A percentile compares a stretch with the other conserved stretches of the same genome.
Conservation (phyloP, 2,797 vertebrate species). For the Squalus acanthias region DNA sequence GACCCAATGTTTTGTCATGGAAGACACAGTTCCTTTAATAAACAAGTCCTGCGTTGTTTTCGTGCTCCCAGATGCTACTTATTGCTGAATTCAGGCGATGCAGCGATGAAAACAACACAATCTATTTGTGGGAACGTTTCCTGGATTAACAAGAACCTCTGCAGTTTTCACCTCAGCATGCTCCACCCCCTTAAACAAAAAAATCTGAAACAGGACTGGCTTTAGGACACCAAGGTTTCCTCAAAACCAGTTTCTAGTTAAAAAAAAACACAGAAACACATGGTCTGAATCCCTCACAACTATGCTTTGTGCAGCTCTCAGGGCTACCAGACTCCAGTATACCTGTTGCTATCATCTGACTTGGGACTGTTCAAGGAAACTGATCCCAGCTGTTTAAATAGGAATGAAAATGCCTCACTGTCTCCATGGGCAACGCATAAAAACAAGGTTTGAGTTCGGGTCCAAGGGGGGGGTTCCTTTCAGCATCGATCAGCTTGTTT, state of each 20-base stretch:
- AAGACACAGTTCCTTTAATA: neutral
- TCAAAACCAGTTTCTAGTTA: neutral
- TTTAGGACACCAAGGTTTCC: neutral
- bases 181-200: neutral
- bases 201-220: neutral
- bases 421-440: neutral
- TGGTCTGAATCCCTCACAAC: neutral
- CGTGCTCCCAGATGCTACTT: neutral
- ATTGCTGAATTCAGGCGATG: neutral
- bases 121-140: neutral
- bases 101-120: neutral
- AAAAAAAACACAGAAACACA: neutral
- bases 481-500: neutral
- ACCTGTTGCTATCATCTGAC: neutral
- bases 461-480: neutral
- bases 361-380: neutral
- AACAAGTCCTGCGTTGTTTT: neutral
- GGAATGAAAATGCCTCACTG: neutral
- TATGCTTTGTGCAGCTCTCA: neutral
- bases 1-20: neutral
- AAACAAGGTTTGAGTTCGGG: neutral
- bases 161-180: neutral
- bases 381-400: slow-evolving; percentile 8
- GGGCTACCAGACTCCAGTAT: neutral
- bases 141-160: neutral